These are phyloP conservation scores for Mimumesa dahlbomi DNA, from an alignment of 2,888 invertebrate species.

Conservation along the genomic window DNA sequence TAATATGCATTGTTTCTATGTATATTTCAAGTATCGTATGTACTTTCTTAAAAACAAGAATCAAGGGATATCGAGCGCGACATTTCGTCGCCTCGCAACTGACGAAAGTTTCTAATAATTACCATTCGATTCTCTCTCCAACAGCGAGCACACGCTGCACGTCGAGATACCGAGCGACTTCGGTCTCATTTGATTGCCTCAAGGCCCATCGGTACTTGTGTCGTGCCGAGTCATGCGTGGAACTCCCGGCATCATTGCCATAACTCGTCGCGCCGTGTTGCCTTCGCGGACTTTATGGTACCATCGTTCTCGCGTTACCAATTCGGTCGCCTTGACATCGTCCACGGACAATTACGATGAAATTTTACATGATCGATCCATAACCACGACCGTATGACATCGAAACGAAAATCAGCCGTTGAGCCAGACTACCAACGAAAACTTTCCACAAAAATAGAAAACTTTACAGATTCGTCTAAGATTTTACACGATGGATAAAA, in stretches of 20 bases:
- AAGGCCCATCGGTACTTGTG: constrained; percentile 60
- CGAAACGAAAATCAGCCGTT: no score
- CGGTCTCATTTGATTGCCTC: constrained; percentile 48
- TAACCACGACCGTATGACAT: no score
- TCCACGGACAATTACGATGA: constrained; percentile 40
- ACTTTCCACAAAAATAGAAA: no score
- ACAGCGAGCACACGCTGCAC: constrained; percentile 27
- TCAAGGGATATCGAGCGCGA: background rate
- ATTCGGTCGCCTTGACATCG: constrained; percentile 54
- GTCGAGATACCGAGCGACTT: constrained; percentile 53
- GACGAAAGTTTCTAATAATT: constrained; percentile 51
- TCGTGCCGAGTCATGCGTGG: constrained; percentile 68
- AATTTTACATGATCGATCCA: constrained; percentile 24
- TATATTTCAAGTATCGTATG: no score
- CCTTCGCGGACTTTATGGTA: constrained; percentile 60
- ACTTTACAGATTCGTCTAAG: no score
- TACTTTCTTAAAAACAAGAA: no score
- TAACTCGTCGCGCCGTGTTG: constrained; percentile 66
- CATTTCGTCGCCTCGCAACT: constrained; percentile 4
- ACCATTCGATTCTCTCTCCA: constrained; percentile 47
- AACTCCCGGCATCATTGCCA: constrained; percentile 64
- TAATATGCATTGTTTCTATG: no score
- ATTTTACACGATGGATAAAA: no score
- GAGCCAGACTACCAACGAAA: no score
- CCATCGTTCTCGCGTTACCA: constrained; percentile 61